phyloP scores from a whole-genome alignment of 2,888 invertebrate species.

The Hyposoter didymator region DNA sequence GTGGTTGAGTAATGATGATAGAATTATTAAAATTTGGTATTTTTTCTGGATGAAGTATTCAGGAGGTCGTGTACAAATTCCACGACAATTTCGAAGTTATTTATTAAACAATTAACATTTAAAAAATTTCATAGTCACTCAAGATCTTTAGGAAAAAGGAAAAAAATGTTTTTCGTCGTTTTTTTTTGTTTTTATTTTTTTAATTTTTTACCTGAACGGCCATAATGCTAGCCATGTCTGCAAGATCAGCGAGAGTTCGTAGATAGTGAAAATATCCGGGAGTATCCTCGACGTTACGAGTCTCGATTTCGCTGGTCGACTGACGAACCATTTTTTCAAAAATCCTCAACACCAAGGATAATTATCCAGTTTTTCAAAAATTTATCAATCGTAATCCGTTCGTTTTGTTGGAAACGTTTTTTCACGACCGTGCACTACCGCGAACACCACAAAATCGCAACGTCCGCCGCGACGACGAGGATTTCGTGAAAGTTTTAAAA shows the following conservation, averaged over 20 bases:
- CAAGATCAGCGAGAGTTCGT: slow-evolving; percentile 78
- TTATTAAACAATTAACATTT: too few relatives aligned
- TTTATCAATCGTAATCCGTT: slow-evolving; percentile 2
- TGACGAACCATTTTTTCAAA: slow-evolving; percentile 76
- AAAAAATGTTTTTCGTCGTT: too few relatives aligned
- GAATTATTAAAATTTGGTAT: too few relatives aligned
- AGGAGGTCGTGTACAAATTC: too few relatives aligned
- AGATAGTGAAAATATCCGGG: slow-evolving; percentile 76
- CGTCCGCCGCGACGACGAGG: neutral
- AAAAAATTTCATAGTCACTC: too few relatives aligned
- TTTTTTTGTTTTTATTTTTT: neutral
- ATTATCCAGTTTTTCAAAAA: neutral
- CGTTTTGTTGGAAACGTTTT: neutral
- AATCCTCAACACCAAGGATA: neutral
- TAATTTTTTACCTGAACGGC: slow-evolving; percentile 79
- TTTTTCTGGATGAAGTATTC: too few relatives aligned
- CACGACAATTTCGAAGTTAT: too few relatives aligned
- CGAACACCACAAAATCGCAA: slow-evolving; percentile 7
- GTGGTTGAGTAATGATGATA: too few relatives aligned
- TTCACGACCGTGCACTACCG: neutral
- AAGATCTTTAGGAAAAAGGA: too few relatives aligned
- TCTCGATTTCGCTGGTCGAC: slow-evolving; percentile 74
- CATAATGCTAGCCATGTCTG: slow-evolving; percentile 79
- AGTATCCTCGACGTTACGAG: slow-evolving; percentile 75
- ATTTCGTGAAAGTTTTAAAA: neutral